Evolutionary conservation across 2,113 vertebrate genomes (phyloP), one percentile per base, ranked within the genome.

Genomic region (Erythrolamprus reginae): DNA sequence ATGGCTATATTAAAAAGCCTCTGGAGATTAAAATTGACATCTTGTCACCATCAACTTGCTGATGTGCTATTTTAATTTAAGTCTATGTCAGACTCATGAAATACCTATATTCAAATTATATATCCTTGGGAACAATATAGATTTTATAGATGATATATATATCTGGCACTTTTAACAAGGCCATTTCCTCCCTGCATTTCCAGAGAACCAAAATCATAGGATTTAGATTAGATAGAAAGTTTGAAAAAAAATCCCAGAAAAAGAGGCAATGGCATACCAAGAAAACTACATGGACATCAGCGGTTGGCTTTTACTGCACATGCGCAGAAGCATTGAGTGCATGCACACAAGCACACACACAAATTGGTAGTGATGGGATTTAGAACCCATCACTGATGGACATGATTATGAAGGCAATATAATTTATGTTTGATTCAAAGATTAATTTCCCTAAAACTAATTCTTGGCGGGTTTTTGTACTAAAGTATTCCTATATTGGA

Each of bases 1-100:
- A 70, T 70, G 65, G 5, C n/a, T 70, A 5, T 38, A 33, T 15
- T 33, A 17, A 70, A 70, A 38, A 19, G 2, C 65, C n/a, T 38
- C n/a, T 70, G 65, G 65, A 70, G n/a, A 70, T 17, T 33, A 70
- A 70, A 19, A 70, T 7, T 38, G 65, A 70, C n/a, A 70, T 70
- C 38, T 70, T 70, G n/a, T 38, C n/a, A 33, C n/a, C 65, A 38
- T 33, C n/a, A 70, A 33, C 13, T 70, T 70, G 65, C 65, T 70
- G n/a, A 15, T 70, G n/a, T 38, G 65, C 65, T 70, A 70, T 38
- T 70, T 70, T 65, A 65, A 65, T 70, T 38, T 38, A 33, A 38
- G 13, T 70, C 15, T 38, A 33, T 70, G 65, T n/a, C 4, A 6
- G 13, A 12, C 0, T 3, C 0, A 21, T 61, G n/a, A 42, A 0